Evolutionary conservation across 2,797 vertebrate species (phyloP).

Genomic region (Coluber constrictor): DNA sequence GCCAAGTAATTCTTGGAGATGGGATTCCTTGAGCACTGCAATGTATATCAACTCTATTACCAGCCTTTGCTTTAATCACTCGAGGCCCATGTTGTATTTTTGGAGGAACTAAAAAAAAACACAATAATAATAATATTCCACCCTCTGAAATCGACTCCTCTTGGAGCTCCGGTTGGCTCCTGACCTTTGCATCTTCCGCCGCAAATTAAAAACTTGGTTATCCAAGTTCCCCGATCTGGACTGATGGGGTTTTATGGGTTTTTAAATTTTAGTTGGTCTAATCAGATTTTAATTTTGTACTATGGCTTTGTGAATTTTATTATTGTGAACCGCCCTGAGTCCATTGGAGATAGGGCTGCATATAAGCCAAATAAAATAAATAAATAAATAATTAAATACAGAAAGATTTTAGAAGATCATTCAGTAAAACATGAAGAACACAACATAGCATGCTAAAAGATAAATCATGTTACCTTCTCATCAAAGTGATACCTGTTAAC

Average conservation of each 20-base stretch:
- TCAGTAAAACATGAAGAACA: neutral
- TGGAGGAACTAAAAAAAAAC: conserved; percentile 80
- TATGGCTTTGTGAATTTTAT: too few species aligned
- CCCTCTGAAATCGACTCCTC: too few species aligned
- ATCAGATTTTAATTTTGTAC: too few species aligned
- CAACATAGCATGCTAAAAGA: neutral
- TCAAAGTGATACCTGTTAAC: neutral
- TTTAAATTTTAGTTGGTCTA: too few species aligned
- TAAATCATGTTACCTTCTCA: neutral
- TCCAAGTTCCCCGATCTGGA: too few species aligned
- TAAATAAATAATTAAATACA: neutral
- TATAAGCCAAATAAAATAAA: too few species aligned
- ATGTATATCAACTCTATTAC: conserved; percentile 78
- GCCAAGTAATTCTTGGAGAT: conserved; percentile 80
- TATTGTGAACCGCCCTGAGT: too few species aligned
- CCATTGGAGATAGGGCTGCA: too few species aligned
- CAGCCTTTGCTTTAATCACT: conserved; percentile 81
- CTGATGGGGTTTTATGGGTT: too few species aligned
- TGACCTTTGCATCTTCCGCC: too few species aligned
- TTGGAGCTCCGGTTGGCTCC: too few species aligned
- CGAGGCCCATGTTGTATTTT: conserved; percentile 84
- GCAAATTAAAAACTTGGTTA: too few species aligned
- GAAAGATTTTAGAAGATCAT: neutral
- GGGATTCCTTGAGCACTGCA: conserved; percentile 83
- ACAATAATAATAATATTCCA: neutral